These are phyloP conservation scores for Rhyacophila brunnea DNA, from an alignment of 1,140 invertebrate genomes.

Conservation along the genomic window DNA sequence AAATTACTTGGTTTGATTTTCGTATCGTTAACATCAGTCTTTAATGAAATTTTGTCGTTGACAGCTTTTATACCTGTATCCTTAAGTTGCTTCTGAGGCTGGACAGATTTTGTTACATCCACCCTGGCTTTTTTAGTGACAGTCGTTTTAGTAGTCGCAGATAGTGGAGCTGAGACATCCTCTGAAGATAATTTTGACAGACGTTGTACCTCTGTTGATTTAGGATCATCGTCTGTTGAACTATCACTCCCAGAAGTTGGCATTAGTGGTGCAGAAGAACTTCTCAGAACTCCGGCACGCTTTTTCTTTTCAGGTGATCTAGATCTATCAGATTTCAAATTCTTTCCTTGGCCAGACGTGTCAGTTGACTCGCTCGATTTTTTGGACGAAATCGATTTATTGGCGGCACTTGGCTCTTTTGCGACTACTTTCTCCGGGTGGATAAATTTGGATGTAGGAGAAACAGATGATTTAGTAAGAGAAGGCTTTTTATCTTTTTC, in stretches of 20 bases:
- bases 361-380: background rate
- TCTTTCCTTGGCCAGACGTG: background rate
- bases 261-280: slow-evolving; percentile 32
- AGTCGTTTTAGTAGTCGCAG: background rate
- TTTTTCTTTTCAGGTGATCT: slow-evolving; percentile 31
- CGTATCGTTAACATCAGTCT: background rate
- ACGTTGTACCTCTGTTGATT: background rate
- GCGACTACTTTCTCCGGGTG: too few species aligned
- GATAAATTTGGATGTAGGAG: too few species aligned
- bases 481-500: background rate
- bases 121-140: slow-evolving; percentile 6
- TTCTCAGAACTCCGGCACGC: slow-evolving; percentile 16
- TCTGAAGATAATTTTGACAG: slow-evolving; percentile 22
- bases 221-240: slow-evolving; percentile 4
- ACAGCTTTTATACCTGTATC: slow-evolving; percentile 1
- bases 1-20: background rate
- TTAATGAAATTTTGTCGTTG: slow-evolving; percentile 1
- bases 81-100: slow-evolving; percentile 1
- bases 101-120: background rate
- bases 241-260: slow-evolving; percentile 13
- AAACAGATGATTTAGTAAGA: too few species aligned
- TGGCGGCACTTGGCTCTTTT: too few species aligned
- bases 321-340: slow-evolving; percentile 27
- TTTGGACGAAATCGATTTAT: background rate
- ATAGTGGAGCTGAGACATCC: slow-evolving; percentile 1